Base-by-base conservation (phyloP, 2,888 invertebrate species). In the Papilio elwesi region DNA sequence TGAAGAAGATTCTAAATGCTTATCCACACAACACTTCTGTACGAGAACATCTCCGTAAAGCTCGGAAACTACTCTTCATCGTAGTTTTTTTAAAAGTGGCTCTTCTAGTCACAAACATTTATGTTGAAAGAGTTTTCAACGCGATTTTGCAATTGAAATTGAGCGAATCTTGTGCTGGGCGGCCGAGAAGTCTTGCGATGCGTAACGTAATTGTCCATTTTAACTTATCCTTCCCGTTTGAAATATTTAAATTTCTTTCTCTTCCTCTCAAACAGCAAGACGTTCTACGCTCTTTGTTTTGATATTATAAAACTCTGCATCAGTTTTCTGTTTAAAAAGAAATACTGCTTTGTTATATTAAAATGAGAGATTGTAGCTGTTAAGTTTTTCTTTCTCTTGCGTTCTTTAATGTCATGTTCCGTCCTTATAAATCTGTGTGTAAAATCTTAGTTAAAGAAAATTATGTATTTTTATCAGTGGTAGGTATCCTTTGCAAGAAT, bases 31-130 rank as follows among this genome's bases (percentile, higher is more conserved):
- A 79, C 72, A 68, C 74, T 75, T 72, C 52, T 77, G 76, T 69
- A 57, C 74, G 73, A 76, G 77, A 81, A 81, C 78, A 78, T 77
- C 73, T 74, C 78, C 80, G 80, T 77, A 80, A 80, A 82, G 80
- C 81, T 83, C 74, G 74, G 77, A 77, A 82, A 81, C 78, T 82
- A 79, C 78, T 80, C 78, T 82, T 83, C 79, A 81, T 79, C 74
- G 74, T 75, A 80, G 77, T 82, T 83, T 85, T n/a, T 83, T 83
- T 76, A 78, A 83, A 85, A 83, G 80, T 78, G 79, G 79, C 78
- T 78, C 77, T 76, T 77, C 74, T 78, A 80, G 79, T 80, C 78
- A 78, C 84, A 81, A 86, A 81, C 80, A 82, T 86, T 85, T 82
- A 81, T 80, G 79, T 75, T 78, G 77, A 81, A 83, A 82, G 78